phyloP scores from a whole-genome alignment of 2,113 vertebrate genomes.

The Pachyramphus minor region DNA sequence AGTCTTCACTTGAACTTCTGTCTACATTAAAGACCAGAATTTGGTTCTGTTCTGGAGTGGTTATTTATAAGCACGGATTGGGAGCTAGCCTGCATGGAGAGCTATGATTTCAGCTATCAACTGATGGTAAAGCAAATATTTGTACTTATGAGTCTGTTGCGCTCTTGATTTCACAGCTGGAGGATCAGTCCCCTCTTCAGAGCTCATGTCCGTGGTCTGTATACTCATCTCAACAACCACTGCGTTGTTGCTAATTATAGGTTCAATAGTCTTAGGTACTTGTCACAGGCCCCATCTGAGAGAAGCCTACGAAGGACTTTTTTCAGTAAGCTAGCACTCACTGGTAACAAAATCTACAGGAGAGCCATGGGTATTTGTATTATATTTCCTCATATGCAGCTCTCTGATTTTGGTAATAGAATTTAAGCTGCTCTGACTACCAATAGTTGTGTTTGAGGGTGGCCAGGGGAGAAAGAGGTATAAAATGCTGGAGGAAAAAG shows the following conservation, averaged over 20 bases:
- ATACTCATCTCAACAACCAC: neutral
- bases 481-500: neutral
- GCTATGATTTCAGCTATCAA: neutral
- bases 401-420: neutral
- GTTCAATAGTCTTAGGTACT: neutral
- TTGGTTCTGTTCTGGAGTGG: neutral
- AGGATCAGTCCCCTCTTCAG: neutral
- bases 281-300: neutral
- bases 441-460: neutral
- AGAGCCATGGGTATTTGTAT: neutral
- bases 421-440: neutral
- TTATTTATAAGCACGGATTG: neutral
- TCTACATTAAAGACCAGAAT: neutral
- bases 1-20: neutral
- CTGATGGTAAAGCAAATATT: neutral
- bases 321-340: neutral
- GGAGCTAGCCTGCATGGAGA: neutral
- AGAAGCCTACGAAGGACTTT: neutral
- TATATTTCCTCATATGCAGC: neutral
- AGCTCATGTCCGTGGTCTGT: neutral
- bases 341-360: neutral
- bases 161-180: neutral
- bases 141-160: neutral
- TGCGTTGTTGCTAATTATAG: neutral
- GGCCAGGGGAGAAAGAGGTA: neutral